Evolutionary conservation across 2,113 vertebrate species (phyloP).

Genomic region (Morone saxatilis): DNA sequence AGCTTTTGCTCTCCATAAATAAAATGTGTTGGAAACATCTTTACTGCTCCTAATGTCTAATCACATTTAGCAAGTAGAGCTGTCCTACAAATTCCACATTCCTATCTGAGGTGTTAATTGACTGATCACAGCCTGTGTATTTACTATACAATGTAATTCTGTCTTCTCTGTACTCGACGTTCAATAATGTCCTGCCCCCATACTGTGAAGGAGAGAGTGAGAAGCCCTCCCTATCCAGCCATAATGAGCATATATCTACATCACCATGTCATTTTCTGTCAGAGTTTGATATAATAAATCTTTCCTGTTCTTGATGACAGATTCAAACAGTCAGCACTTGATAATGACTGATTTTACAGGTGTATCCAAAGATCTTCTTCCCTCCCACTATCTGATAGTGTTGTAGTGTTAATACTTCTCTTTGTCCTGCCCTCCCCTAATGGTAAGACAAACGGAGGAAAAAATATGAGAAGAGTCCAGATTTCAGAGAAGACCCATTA

Average conservation of each 20-base stretch:
- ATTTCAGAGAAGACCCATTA: conserved; percentile 19
- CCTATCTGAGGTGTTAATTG: conserved; percentile 8
- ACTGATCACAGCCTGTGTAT: conserved; percentile 9
- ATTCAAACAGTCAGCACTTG: conserved; percentile 17
- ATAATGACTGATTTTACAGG: background rate
- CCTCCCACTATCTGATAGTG: conserved; percentile 4
- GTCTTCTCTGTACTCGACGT: background rate
- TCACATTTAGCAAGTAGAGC: background rate
- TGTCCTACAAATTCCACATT: background rate
- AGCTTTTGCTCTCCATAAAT: background rate
- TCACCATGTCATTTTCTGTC: conserved; percentile 9
- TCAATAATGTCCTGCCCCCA: conserved; percentile 35
- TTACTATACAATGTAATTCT: conserved; percentile 28
- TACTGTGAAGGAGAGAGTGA: conserved; percentile 27
- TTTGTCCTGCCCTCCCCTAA: background rate
- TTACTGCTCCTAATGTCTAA: background rate
- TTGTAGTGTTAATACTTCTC: conserved; percentile 5
- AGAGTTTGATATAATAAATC: conserved; percentile 11
- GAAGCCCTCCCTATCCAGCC: conserved; percentile 12
- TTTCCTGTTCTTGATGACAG: background rate
- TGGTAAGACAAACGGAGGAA: conserved; percentile 19
- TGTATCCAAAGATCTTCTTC: background rate
- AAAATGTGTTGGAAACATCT: background rate
- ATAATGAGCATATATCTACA: conserved; percentile 22
- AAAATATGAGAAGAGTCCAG: conserved; percentile 12